phyloP scores from a whole-genome alignment of 2,888 invertebrate genomes.

The Pachymerium ferrugineum region DNA sequence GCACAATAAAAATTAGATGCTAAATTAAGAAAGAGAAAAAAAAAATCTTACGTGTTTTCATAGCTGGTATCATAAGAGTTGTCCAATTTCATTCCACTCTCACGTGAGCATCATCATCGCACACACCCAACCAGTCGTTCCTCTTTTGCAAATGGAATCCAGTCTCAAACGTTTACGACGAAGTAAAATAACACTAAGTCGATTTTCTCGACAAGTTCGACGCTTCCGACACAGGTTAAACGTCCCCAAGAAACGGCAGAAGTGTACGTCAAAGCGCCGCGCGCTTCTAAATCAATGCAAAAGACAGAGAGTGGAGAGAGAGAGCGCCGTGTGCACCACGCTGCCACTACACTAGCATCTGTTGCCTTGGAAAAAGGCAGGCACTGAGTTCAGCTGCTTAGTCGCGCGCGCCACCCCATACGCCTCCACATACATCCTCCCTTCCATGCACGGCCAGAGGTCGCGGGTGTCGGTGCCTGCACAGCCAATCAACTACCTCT shows the following conservation, averaged over 20 bases:
- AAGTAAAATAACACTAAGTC: background rate
- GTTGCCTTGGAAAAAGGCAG: constrained; percentile 15
- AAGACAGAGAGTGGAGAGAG: background rate
- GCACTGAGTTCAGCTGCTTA: background rate
- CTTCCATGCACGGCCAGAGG: background rate
- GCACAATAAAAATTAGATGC: background rate
- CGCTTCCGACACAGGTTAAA: background rate
- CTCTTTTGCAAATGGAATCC: constrained; percentile 17
- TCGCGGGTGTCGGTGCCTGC: background rate
- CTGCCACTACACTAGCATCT: constrained; percentile 7
- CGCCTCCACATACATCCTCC: background rate
- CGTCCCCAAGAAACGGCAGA: background rate
- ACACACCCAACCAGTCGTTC: background rate
- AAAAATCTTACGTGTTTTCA: constrained; percentile 21
- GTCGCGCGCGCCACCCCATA: background rate
- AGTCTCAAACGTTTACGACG: constrained; percentile 15
- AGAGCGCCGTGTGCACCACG: background rate
- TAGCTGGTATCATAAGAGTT: background rate
- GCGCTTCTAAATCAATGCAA: constrained; percentile 15
- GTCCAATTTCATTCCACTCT: background rate
- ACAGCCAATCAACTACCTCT: background rate
- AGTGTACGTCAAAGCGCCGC: background rate
- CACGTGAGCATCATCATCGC: constrained; percentile 23
- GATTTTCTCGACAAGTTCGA: constrained; percentile 16
- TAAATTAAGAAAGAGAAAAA: constrained; percentile 18